A percentile compares a stretch with the other conserved stretches of the same genome.
phyloP scores from a whole-genome alignment of 1,140 invertebrate species.

The Dryas iulia region DNA sequence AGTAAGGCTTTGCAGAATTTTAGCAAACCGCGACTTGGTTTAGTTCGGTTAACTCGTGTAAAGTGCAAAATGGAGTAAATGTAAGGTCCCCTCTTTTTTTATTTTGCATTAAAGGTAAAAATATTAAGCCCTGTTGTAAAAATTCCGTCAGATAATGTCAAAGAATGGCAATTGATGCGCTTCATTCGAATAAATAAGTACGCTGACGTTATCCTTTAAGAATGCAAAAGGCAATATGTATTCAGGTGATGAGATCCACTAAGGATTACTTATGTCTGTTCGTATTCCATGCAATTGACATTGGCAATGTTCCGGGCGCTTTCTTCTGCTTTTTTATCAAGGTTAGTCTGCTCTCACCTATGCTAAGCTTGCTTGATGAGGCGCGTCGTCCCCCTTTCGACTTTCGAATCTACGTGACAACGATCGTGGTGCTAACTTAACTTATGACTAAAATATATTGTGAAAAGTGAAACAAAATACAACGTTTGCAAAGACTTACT shows the following conservation, averaged over 20 bases:
- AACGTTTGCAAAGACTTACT: background rate
- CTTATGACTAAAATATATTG: constrained; percentile 17
- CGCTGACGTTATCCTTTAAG: background rate
- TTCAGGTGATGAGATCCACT: constrained; percentile 13
- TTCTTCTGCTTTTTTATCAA: constrained; percentile 59
- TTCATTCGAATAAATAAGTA: background rate
- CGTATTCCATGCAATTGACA: constrained; percentile 49
- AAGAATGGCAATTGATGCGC: background rate
- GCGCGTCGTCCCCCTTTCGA: constrained; percentile 49
- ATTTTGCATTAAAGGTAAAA: too few relatives aligned
- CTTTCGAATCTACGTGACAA: constrained; percentile 46
- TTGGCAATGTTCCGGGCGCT: constrained; percentile 53
- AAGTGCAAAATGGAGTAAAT: too few relatives aligned
- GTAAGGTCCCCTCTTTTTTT: too few relatives aligned
- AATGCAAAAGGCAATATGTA: constrained; percentile 17
- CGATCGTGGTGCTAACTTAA: constrained; percentile 10
- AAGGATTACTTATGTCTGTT: constrained; percentile 27
- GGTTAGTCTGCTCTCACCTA: constrained; percentile 55
- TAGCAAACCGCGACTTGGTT: too few relatives aligned
- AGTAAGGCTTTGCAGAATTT: too few relatives aligned
- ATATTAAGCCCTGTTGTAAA: too few relatives aligned
- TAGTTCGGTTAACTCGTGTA: too few relatives aligned
- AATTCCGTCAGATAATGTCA: too few relatives aligned
- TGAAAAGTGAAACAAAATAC: constrained; percentile 21
- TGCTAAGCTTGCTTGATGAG: constrained; percentile 44